These are phyloP conservation scores for Heliconius melpomene DNA, from an alignment of 1,140 invertebrate genomes.

Conservation along the genomic window DNA sequence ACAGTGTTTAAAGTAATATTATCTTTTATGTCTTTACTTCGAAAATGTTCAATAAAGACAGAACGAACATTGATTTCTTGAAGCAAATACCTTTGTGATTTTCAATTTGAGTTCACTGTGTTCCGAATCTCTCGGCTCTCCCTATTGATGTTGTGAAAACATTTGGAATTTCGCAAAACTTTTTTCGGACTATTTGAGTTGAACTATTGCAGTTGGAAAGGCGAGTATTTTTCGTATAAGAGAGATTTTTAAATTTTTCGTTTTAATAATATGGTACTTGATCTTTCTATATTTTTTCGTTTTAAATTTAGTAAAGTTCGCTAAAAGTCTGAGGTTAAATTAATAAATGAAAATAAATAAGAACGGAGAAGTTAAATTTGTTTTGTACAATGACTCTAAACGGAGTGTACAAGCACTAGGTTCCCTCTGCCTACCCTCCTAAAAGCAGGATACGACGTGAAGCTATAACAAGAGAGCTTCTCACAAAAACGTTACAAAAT, in stretches of 20 bases:
- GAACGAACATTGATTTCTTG: not conserved
- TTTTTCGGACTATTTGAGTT: not conserved
- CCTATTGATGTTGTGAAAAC: not conserved
- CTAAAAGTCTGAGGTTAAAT: too few relatives aligned
- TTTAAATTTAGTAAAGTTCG: not conserved
- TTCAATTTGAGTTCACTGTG: slow-evolving; percentile 11
- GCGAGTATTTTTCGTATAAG: not conserved
- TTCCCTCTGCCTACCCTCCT: too few relatives aligned
- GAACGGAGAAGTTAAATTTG: too few relatives aligned
- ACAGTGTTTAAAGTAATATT: too few relatives aligned
- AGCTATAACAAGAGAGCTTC: too few relatives aligned
- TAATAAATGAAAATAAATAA: too few relatives aligned
- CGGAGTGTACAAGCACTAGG: too few relatives aligned
- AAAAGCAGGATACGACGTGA: too few relatives aligned
- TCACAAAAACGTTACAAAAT: not conserved
- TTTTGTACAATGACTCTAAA: too few relatives aligned
- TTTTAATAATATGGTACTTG: not conserved
- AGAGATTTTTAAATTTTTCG: not conserved
- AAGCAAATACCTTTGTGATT: slow-evolving; percentile 5
- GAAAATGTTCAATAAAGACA: not conserved
- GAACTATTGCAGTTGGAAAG: not conserved
- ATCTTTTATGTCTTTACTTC: too few relatives aligned
- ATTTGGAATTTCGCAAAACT: slow-evolving; percentile 8
- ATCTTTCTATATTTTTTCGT: not conserved
- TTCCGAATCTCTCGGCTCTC: not conserved